A percentile compares a stretch with the other conserved stretches of the same genome.
These are phyloP conservation scores for Mus musculus DNA, from an alignment of 2,113 vertebrate species.

Conservation along the genomic window DNA sequence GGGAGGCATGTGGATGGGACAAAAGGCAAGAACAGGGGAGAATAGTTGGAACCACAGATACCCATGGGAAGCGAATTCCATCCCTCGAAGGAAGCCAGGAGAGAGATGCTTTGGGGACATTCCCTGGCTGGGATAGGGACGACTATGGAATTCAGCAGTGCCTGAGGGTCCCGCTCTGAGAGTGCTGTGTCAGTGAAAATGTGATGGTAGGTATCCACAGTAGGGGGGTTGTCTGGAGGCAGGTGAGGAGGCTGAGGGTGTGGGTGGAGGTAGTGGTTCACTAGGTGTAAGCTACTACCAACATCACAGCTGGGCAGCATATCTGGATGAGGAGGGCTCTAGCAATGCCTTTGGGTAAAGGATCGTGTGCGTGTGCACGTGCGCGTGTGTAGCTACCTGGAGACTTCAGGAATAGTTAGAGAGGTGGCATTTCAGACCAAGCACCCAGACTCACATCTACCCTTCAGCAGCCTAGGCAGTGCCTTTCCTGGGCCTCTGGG, in stretches of 20 bases:
- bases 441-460: background rate
- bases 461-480: background rate
- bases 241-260: background rate
- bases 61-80: background rate
- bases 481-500: background rate
- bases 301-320: background rate
- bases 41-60: background rate
- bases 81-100: background rate
- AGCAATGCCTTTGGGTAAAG: background rate
- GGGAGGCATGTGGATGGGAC: background rate
- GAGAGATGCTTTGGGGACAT: background rate
- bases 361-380: background rate
- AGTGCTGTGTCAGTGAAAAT: background rate
- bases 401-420: background rate
- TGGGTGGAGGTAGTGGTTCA: background rate
- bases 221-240: background rate
- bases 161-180: background rate
- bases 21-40: background rate
- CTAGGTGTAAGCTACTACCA: accelerated
- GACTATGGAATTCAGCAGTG: background rate
- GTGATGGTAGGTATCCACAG: background rate
- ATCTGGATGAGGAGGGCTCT: background rate
- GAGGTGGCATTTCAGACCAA: background rate
- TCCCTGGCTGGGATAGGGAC: background rate
- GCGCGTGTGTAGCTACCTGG: too few species aligned